Evolutionary conservation across 2,797 vertebrate species (phyloP).

Genomic region (Uromys caudimaculatus): DNA sequence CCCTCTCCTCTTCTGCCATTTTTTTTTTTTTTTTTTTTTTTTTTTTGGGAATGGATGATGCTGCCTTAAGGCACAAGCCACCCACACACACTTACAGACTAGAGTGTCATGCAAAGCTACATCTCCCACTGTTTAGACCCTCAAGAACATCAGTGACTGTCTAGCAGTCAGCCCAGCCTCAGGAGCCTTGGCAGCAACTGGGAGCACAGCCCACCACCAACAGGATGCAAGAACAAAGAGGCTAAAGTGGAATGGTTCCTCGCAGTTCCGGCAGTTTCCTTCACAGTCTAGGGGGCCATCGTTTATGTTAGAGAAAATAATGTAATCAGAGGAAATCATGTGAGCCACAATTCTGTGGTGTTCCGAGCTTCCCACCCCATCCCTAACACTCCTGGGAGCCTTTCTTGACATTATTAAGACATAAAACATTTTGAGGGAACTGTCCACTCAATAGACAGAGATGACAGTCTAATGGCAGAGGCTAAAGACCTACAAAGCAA

Average conservation of each 20-base stretch:
- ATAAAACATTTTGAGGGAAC: neutral
- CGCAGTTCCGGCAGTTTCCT: conserved; percentile 3
- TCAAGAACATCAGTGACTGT: neutral
- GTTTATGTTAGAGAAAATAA: conserved; percentile 17
- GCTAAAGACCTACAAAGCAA: neutral
- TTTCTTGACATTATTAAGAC: neutral
- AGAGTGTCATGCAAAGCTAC: neutral
- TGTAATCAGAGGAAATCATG: neutral
- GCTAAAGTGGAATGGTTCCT: neutral
- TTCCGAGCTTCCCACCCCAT: neutral
- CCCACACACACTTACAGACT: neutral
- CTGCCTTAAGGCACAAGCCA: neutral
- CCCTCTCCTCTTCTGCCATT: neutral
- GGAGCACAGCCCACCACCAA: neutral
- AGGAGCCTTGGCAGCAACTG: neutral
- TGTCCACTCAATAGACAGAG: neutral
- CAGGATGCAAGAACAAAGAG: conserved; percentile 52
- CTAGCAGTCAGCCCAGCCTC: neutral
- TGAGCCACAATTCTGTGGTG: neutral
- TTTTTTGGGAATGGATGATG: neutral
- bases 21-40: too few relatives aligned
- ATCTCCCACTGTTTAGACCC: neutral
- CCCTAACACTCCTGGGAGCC: neutral
- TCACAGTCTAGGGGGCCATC: neutral
- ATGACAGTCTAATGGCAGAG: neutral